These are phyloP conservation scores for Sphyrna mokarran DNA, from an alignment of 2,113 vertebrate genomes.

Conservation along the genomic window DNA sequence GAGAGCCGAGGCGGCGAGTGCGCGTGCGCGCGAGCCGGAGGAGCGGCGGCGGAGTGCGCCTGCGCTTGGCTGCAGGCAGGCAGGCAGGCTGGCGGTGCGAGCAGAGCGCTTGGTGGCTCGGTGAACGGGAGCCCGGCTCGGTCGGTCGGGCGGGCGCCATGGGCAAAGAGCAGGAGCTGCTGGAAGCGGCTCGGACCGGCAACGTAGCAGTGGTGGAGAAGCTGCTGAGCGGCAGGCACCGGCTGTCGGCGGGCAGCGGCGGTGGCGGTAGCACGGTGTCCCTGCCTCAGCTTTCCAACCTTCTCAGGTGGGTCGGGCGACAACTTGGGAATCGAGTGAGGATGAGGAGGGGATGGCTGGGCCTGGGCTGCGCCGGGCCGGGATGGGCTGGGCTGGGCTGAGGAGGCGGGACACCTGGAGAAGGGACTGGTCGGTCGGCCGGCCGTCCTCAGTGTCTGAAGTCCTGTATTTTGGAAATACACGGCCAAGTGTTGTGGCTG, in stretches of 20 bases:
- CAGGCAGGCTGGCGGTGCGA: slow-evolving; percentile 39
- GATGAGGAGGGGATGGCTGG: slow-evolving; percentile 23
- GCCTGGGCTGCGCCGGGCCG: not conserved
- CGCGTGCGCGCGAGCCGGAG: slow-evolving; percentile 20
- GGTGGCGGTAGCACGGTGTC: slow-evolving; percentile 52
- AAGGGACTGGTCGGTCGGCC: not conserved
- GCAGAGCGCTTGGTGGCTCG: not conserved
- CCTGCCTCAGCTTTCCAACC: slow-evolving; percentile 79
- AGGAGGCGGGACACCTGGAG: not conserved
- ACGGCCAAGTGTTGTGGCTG: not conserved
- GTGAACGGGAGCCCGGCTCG: not conserved
- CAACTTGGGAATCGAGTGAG: slow-evolving; percentile 27
- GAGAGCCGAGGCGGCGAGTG: rapidly evolving
- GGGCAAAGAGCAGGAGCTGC: slow-evolving; percentile 96
- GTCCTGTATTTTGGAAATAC: not conserved
- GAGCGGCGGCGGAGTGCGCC: slow-evolving; percentile 43
- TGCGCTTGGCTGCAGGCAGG: slow-evolving; percentile 43
- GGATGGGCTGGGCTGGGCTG: rapidly evolving
- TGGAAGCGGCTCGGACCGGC: slow-evolving; percentile 89
- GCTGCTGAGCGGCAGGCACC: slow-evolving; percentile 82
- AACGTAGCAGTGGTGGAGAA: slow-evolving; percentile 89
- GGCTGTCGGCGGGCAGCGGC: slow-evolving; percentile 63
- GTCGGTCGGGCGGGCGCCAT: slow-evolving; percentile 51
- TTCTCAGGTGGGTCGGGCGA: slow-evolving; percentile 71
- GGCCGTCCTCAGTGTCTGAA: not conserved